Conservation (phyloP, 1,140 invertebrate genomes). For the Atta texana region DNA sequence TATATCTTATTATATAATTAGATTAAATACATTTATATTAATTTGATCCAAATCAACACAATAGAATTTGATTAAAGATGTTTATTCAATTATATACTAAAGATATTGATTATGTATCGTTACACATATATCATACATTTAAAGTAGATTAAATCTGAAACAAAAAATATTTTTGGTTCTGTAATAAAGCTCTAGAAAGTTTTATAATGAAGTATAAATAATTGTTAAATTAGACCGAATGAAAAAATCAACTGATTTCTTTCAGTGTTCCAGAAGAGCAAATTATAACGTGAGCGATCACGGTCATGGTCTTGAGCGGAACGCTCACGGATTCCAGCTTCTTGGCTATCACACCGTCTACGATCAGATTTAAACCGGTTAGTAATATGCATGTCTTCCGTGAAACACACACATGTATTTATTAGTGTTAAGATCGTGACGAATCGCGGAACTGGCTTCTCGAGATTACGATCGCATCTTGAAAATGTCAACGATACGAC, state of each 20-base stretch:
- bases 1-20: too few species aligned
- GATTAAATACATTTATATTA: neutral
- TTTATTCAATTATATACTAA: neutral
- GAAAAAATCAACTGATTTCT: constrained; percentile 27
- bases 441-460: neutral
- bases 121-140: neutral
- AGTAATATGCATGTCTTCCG: neutral
- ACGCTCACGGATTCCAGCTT: constrained; percentile 47
- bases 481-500: constrained; percentile 66
- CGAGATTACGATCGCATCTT: constrained; percentile 43
- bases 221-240: neutral
- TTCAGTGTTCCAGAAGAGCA: constrained; percentile 13
- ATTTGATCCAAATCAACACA: neutral
- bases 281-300: constrained; percentile 21
- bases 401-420: neutral
- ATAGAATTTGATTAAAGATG: neutral
- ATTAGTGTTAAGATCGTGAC: neutral
- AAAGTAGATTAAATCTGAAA: neutral
- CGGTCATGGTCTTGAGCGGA: constrained; percentile 48
- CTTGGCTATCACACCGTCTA: constrained; percentile 49
- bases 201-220: neutral
- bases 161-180: neutral
- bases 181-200: neutral
- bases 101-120: neutral
- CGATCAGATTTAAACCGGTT: constrained; percentile 66